Conservation (phyloP, 1,140 invertebrate genomes). For the Zaprionus kolodkinae region DNA sequence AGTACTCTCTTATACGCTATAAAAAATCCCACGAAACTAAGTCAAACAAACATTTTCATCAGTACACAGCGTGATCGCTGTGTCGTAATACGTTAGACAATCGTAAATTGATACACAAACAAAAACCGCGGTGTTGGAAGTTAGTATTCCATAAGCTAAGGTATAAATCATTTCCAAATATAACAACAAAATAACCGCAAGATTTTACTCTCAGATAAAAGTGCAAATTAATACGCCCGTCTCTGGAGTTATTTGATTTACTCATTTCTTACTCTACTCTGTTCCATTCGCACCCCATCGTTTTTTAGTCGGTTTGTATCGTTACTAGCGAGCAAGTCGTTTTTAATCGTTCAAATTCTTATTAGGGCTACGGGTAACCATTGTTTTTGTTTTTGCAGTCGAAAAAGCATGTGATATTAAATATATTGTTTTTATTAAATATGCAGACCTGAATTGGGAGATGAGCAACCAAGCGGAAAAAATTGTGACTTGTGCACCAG, state of each 20-base stretch:
- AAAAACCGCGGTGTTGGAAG: conserved; percentile 8
- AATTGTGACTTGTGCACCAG: conserved; percentile 38
- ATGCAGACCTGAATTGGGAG: neutral
- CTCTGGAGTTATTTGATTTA: conserved; percentile 37
- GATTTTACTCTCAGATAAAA: conserved; percentile 30
- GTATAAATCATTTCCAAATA: conserved; percentile 26
- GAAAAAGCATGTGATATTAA: conserved; percentile 36
- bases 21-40: conserved; percentile 42
- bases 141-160: neutral
- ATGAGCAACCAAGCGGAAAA: conserved; percentile 46
- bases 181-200: conserved; percentile 17
- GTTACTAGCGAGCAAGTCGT: conserved; percentile 15
- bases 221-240: conserved; percentile 54
- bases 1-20: conserved; percentile 17
- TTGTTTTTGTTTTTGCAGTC: conserved; percentile 5
- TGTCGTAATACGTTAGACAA: conserved; percentile 64
- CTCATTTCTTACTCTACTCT: conserved; percentile 1
- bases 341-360: conserved; percentile 2
- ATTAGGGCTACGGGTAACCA: neutral
- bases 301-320: conserved; percentile 17
- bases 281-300: conserved; percentile 17
- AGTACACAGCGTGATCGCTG: conserved; percentile 20
- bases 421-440: neutral
- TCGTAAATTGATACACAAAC: conserved; percentile 59
- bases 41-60: conserved; percentile 51